Conservation (phyloP, 2,888 invertebrate species). For the Allacma fusca region DNA sequence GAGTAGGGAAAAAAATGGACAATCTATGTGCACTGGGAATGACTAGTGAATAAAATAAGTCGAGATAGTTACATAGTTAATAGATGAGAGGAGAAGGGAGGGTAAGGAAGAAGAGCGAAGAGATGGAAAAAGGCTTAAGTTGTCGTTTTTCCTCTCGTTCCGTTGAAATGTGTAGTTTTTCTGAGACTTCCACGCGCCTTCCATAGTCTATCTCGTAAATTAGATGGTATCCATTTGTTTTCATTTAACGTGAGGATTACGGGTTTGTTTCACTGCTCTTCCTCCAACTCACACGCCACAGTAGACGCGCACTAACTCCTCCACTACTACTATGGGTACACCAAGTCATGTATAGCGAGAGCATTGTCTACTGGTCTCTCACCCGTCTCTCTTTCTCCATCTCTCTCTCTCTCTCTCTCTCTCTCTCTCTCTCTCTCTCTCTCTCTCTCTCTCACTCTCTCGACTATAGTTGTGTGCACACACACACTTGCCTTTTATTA, state of each 20-base stretch:
- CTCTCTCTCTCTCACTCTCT: not conserved
- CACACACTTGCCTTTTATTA: not conserved
- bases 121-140: constrained; percentile 40
- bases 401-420: not conserved
- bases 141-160: constrained; percentile 43
- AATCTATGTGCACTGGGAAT: constrained; percentile 32
- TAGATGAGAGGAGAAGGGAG: constrained; percentile 39
- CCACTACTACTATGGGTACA: not conserved
- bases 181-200: constrained; percentile 44
- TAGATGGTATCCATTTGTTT: constrained; percentile 48
- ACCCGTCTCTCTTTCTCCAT: no score
- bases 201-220: constrained; percentile 45
- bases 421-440: constrained; percentile 5
- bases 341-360: no score
- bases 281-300: constrained; percentile 21
- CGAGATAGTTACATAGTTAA: constrained; percentile 45
- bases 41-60: constrained; percentile 46
- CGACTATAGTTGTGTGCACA: not conserved
- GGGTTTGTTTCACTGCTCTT: constrained; percentile 40
- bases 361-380: no score
- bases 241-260: constrained; percentile 48
- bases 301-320: constrained; percentile 11
- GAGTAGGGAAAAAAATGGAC: constrained; percentile 25
- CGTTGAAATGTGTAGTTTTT: constrained; percentile 43
- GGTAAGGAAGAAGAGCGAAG: constrained; percentile 29